phyloP scores from a whole-genome alignment of 2,888 invertebrate species.

The Platycheirus albimanus region DNA sequence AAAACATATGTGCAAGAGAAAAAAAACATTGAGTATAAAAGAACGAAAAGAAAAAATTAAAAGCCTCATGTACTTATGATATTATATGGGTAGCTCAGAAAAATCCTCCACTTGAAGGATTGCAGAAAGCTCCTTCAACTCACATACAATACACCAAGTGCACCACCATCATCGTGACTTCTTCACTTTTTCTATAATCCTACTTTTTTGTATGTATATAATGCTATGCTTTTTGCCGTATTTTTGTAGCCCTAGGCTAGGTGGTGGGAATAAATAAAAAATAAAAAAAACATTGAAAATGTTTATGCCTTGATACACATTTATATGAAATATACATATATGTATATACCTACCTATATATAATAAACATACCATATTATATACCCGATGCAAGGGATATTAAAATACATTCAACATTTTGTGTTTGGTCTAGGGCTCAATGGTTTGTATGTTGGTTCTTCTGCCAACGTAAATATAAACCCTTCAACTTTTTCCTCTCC shows the following conservation, averaged over 20 bases:
- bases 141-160: conserved; percentile 46
- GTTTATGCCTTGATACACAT: too few species aligned
- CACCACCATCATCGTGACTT: conserved; percentile 31
- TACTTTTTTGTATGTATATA: conserved; percentile 9
- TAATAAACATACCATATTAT: too few species aligned
- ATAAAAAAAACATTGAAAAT: conserved; percentile 44
- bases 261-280: conserved; percentile 42
- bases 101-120: conserved; percentile 49
- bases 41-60: conserved; percentile 18
- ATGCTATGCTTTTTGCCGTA: conserved; percentile 35
- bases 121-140: conserved; percentile 61
- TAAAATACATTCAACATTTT: conserved; percentile 31
- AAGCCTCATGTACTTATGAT: conserved; percentile 15
- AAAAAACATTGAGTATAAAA: conserved; percentile 17
- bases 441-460: conserved; percentile 42
- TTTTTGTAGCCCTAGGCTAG: conserved; percentile 51
- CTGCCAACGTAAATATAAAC: conserved; percentile 13
- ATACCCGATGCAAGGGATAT: conserved; percentile 14
- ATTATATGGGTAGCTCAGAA: conserved; percentile 27
- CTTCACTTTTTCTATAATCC: conserved; percentile 34
- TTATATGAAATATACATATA: too few species aligned
- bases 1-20: not conserved
- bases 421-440: conserved; percentile 53
- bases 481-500: conserved; percentile 6
- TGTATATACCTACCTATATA: too few species aligned